These are phyloP conservation scores for Gallinago nigripennis DNA, from an alignment of 2,797 vertebrate species.

Conservation along the genomic window DNA sequence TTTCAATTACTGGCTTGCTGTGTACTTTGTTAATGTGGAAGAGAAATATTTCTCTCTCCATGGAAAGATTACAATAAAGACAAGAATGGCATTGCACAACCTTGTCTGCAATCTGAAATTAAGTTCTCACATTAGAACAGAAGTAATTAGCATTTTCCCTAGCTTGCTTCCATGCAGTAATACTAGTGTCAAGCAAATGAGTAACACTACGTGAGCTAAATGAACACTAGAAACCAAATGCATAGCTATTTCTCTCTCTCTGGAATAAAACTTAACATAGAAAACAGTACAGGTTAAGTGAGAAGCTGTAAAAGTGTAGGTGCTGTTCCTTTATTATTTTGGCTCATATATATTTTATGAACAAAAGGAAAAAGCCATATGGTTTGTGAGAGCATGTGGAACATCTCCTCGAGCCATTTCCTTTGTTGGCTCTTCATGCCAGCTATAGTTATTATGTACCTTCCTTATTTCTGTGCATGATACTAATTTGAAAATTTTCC, in stretches of 20 bases:
- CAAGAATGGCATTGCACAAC: slow-evolving; percentile 49
- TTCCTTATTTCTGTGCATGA: background rate
- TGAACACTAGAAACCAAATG: background rate
- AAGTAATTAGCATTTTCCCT: slow-evolving; percentile 53
- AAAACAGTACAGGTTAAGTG: background rate
- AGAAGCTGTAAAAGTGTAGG: background rate
- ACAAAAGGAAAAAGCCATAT: background rate
- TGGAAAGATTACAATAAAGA: slow-evolving; percentile 49
- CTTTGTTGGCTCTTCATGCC: background rate
- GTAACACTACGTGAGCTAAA: background rate
- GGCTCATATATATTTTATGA: slow-evolving; percentile 2
- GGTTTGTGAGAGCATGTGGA: background rate
- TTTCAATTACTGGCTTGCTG: background rate
- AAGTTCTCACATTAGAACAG: slow-evolving; percentile 58
- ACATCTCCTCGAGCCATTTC: slow-evolving; percentile 32
- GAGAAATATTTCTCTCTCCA: slow-evolving; percentile 2
- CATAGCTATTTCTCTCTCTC: background rate
- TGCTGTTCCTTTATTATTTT: slow-evolving; percentile 8
- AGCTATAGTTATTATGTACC: background rate
- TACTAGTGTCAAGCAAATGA: slow-evolving; percentile 39
- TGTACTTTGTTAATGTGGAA: slow-evolving; percentile 26
- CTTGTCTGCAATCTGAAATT: slow-evolving; percentile 46
- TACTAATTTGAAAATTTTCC: slow-evolving; percentile 8
- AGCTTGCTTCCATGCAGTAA: slow-evolving; percentile 22
- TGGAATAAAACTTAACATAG: background rate